phyloP scores from a whole-genome alignment of 2,797 vertebrate species.

The Clarias laeviceps region DNA sequence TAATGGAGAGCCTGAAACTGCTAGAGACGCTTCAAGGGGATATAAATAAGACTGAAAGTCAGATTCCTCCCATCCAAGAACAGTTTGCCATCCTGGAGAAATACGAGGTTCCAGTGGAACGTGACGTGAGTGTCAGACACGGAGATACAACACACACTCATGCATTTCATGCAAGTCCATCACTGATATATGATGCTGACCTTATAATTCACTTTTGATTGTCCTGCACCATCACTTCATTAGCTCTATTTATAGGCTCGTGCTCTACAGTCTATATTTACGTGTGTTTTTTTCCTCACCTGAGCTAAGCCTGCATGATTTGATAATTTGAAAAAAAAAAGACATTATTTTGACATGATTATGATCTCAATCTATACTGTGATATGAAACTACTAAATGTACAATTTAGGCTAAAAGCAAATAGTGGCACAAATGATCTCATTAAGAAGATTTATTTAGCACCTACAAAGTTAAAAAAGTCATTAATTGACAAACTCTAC shows the following conservation, averaged over 20 bases:
- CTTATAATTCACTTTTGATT: neutral
- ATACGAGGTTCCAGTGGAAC: conserved; percentile 80
- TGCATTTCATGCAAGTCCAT: neutral
- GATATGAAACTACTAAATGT: no score
- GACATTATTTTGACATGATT: no score
- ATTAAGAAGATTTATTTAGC: no score
- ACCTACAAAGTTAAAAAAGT: no score
- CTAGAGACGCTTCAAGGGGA: conserved; percentile 76
- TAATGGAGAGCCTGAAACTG: conserved; percentile 75
- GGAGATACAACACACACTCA: conserved; percentile 19
- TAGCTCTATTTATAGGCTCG: neutral
- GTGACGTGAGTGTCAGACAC: conserved; percentile 68
- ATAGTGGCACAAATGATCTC: no score
- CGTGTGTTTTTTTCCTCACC: neutral
- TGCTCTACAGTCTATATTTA: neutral
- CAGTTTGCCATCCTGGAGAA: conserved; percentile 84
- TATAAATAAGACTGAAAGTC: conserved; percentile 72
- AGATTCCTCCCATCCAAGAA: conserved; percentile 79
- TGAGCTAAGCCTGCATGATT: no score
- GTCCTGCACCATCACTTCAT: neutral
- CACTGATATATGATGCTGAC: neutral
- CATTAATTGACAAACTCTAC: no score
- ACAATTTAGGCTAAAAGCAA: no score
- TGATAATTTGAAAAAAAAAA: no score
- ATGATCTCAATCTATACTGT: no score